A percentile compares a stretch with the other conserved stretches of the same genome.
These are phyloP conservation scores for Metaphire vulgaris DNA, from an alignment of 1,140 invertebrate genomes.

Conservation along the genomic window DNA sequence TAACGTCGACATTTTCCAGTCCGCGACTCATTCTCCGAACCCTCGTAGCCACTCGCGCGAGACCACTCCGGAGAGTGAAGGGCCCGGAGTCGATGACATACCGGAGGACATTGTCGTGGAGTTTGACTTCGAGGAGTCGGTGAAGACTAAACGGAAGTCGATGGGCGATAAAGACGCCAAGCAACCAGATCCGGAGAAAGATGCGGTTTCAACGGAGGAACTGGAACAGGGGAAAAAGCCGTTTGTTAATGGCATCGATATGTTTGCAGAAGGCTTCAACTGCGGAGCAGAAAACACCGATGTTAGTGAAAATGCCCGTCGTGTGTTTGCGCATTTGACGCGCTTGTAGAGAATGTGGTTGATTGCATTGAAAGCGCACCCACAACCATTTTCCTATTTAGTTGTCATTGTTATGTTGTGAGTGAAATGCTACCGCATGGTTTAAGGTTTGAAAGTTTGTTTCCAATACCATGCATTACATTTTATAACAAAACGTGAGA, in stretches of 20 bases:
- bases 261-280: slow-evolving; percentile 60
- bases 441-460: no score
- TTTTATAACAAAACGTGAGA: no score
- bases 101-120: slow-evolving; percentile 33
- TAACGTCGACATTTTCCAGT: neutral
- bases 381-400: no score
- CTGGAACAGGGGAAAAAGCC: slow-evolving; percentile 38
- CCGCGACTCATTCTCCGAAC: neutral
- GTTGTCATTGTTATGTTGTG: no score
- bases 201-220: slow-evolving; percentile 17
- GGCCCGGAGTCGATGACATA: slow-evolving; percentile 31
- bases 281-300: slow-evolving; percentile 61
- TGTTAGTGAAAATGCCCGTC: slow-evolving; percentile 59
- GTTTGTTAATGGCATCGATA: slow-evolving; percentile 64
- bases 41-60: neutral
- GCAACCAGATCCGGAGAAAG: neutral
- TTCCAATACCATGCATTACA: no score
- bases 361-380: neutral
- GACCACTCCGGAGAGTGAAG: slow-evolving; percentile 33
- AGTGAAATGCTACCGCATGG: no score
- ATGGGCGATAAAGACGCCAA: slow-evolving; percentile 23
- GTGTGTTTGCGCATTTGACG: slow-evolving; percentile 10
- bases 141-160: slow-evolving; percentile 41
- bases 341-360: neutral
- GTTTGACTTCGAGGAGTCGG: slow-evolving; percentile 46